Percentiles rank a stretch among this genome's conserved stretches.
Evolutionary conservation across 2,797 vertebrate species (phyloP).

Genomic region (Ibycter americanus): DNA sequence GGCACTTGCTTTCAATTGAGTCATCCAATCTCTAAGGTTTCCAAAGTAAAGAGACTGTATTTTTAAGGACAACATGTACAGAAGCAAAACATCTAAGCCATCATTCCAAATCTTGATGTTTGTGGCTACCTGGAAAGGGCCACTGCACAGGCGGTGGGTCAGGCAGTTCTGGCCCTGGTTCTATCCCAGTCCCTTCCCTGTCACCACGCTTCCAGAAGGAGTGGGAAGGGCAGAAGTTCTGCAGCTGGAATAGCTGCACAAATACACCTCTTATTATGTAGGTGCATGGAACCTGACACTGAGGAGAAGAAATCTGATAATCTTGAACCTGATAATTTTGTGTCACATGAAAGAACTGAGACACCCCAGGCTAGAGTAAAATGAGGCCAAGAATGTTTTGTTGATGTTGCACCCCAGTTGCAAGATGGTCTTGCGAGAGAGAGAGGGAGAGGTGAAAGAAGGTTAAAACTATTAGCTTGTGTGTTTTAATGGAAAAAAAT

Average conservation of each 20-base stretch:
- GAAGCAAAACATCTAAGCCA: neutral
- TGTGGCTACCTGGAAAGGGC: neutral
- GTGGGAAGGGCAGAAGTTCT: neutral
- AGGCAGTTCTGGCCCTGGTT: neutral
- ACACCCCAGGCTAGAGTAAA: neutral
- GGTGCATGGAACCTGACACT: neutral
- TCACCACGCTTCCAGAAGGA: neutral
- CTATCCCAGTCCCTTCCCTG: neutral
- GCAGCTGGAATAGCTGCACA: neutral
- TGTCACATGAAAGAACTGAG: neutral
- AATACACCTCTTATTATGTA: neutral
- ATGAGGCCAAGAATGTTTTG: neutral
- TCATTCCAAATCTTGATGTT: neutral
- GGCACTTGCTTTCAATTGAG: neutral
- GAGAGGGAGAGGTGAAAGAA: neutral
- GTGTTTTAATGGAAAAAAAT: neutral
- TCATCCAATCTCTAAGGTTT: fast-evolving
- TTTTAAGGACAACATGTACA: neutral
- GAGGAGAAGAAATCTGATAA: neutral
- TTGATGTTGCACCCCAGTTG: neutral
- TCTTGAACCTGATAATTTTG: neutral
- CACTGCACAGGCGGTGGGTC: neutral
- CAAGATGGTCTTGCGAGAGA: neutral
- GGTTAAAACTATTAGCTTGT: neutral
- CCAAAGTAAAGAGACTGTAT: neutral